phyloP scores from a whole-genome alignment of 2,888 invertebrate species.

The Microplitis manilae region DNA sequence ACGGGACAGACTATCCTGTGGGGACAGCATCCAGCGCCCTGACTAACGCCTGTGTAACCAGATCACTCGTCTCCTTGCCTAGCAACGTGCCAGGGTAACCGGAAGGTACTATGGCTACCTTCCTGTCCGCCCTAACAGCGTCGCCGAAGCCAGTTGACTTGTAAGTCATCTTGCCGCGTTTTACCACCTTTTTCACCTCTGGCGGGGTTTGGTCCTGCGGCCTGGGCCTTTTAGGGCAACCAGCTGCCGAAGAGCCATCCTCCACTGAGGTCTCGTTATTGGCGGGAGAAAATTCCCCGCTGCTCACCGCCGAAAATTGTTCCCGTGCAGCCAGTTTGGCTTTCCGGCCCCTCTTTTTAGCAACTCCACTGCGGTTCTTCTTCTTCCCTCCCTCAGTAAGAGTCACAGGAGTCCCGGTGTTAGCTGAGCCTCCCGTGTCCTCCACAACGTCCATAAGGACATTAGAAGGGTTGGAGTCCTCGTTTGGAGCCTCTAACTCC shows the following conservation, averaged over 20 bases:
- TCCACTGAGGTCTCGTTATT: neutral
- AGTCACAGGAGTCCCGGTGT: neutral
- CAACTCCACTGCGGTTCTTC: neutral
- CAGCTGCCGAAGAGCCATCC: neutral
- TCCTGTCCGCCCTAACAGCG: neutral
- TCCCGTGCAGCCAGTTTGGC: neutral
- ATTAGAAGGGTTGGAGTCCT: neutral
- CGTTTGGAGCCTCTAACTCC: neutral
- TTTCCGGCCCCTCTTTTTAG: neutral
- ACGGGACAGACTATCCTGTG: neutral
- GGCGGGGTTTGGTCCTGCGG: neutral
- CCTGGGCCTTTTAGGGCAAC: neutral
- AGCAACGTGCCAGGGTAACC: slow-evolving; percentile 10
- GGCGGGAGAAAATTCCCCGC: neutral
- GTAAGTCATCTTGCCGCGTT: neutral
- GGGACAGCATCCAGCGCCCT: slow-evolving; percentile 25
- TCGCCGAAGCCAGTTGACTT: neutral
- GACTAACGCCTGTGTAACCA: slow-evolving; percentile 28
- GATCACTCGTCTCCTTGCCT: neutral
- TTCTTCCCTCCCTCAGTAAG: neutral
- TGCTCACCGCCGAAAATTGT: neutral
- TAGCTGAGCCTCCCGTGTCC: neutral
- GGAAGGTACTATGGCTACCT: neutral
- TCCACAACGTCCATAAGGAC: neutral
- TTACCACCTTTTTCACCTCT: neutral